phyloP scores from a whole-genome alignment of 2,888 invertebrate genomes.

The Macrophya annulata region DNA sequence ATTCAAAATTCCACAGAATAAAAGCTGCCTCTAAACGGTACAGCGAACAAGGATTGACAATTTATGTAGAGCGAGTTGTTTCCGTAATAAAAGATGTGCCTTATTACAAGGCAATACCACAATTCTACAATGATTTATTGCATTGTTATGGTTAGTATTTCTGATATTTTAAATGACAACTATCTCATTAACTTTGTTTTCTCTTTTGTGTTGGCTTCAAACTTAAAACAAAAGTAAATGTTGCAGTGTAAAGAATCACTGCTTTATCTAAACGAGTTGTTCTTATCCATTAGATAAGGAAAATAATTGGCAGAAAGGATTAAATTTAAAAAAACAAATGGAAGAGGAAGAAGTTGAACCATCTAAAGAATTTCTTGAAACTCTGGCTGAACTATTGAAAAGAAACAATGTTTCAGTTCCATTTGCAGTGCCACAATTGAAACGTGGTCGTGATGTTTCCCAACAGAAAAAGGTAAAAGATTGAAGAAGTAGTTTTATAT shows the following conservation, averaged over 20 bases:
- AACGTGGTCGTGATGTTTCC: background rate
- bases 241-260: background rate
- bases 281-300: conserved; percentile 80
- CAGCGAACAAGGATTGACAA: conserved; percentile 84
- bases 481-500: background rate
- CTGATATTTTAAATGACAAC: background rate
- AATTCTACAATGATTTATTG: conserved; percentile 77
- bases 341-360: conserved; percentile 92
- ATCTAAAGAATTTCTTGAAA: conserved; percentile 85
- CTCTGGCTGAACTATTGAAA: conserved; percentile 85
- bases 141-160: conserved; percentile 75
- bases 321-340: conserved; percentile 90
- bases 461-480: background rate
- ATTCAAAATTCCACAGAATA: conserved; percentile 85
- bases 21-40: conserved; percentile 75
- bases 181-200: background rate
- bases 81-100: conserved; percentile 90
- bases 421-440: conserved; percentile 80
- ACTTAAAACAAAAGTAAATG: background rate
- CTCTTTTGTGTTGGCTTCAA: background rate
- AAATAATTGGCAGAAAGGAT: conserved; percentile 88
- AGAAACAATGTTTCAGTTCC: conserved; percentile 86
- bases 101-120: conserved; percentile 83
- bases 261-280: background rate
- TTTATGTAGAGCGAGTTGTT: conserved; percentile 88